phyloP scores from a whole-genome alignment of 2,888 invertebrate species.

The Xylophagus ater region DNA sequence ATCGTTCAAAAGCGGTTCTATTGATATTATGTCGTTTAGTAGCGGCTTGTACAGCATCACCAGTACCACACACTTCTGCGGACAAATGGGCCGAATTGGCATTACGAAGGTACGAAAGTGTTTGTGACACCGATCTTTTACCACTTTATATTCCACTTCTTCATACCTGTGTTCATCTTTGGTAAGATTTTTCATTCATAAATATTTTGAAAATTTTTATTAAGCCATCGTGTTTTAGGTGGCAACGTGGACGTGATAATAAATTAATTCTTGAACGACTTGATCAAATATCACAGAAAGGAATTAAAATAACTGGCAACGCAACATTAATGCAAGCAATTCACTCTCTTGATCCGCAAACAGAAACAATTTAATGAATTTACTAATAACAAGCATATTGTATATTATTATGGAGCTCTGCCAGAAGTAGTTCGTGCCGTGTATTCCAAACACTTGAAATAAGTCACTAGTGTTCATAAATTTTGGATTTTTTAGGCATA shows the following conservation, averaged over 20 bases:
- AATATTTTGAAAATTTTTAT: background rate
- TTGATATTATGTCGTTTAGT: constrained; percentile 56
- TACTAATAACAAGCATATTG: too few relatives aligned
- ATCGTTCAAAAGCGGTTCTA: constrained; percentile 55
- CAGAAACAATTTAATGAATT: constrained; percentile 34
- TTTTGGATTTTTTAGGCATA: too few relatives aligned
- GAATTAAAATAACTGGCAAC: constrained; percentile 51
- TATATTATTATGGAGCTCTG: too few relatives aligned
- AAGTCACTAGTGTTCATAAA: too few relatives aligned
- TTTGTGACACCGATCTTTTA: constrained; percentile 58
- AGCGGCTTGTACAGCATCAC: constrained; percentile 42
- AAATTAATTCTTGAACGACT: constrained; percentile 49
- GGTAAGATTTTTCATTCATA: constrained; percentile 34
- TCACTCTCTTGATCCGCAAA: constrained; percentile 43
- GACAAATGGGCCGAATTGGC: constrained; percentile 59
- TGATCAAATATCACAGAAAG: constrained; percentile 49
- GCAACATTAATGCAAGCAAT: constrained; percentile 55
- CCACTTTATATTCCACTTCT: constrained; percentile 57
- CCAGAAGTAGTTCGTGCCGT: too few relatives aligned
- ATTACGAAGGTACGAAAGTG: constrained; percentile 56
- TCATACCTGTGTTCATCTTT: constrained; percentile 55
- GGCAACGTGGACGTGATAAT: constrained; percentile 51
- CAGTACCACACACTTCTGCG: constrained; percentile 47
- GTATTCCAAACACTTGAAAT: too few relatives aligned
- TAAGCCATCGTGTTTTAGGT: constrained; percentile 37